Evolutionary conservation across 2,888 invertebrate species (phyloP), one percentile per base, ranked within the genome.

Genomic region (Plebejus melissa): DNA sequence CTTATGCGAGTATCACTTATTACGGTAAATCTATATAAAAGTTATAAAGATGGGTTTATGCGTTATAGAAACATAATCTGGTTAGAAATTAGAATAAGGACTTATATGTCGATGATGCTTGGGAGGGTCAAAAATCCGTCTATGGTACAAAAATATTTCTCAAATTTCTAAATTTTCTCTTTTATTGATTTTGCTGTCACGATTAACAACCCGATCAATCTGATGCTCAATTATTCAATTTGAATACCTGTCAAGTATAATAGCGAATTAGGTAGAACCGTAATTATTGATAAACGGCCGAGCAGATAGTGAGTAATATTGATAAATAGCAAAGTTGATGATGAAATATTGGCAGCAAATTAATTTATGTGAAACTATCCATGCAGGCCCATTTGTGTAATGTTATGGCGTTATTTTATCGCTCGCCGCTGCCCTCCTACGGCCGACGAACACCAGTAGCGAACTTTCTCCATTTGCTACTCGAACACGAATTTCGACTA

Each of bases 401-500:
- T 65, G 65, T 65, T 65, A 65, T 36, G 65, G 65, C 32, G 65
- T 65, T 65, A 65, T 65, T 65, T 65, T 65, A 65, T 80, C 78
- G 65, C 36, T 77, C 80, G 76, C 71, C 76, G 76, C 75, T 58
- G 75, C 72, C 75, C 70, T 78, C 80, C 77, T 77, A 79, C 75
- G 81, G 46, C 72, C 54, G 13, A 50, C 50, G 86, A 93, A 92
- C 90, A 90, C 93, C 91, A 88, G 93, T 92, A 93, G 93, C 92
- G 81, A 80, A 80, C 93, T 93, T 93, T 93, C 93, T 90, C 93
- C 88, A 84, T 80, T 82, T 82, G 82, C 83, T 84, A 83, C 83
- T 84, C 84, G 85, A 90, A 91, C 91, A 91, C 88, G 90, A 92
- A 93, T 87, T 90, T 90, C 90, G 90, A 91, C 93, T 91, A 93